Evolutionary conservation across 2,113 vertebrate genomes (phyloP).

Genomic region (Pteruthius melanotis): DNA sequence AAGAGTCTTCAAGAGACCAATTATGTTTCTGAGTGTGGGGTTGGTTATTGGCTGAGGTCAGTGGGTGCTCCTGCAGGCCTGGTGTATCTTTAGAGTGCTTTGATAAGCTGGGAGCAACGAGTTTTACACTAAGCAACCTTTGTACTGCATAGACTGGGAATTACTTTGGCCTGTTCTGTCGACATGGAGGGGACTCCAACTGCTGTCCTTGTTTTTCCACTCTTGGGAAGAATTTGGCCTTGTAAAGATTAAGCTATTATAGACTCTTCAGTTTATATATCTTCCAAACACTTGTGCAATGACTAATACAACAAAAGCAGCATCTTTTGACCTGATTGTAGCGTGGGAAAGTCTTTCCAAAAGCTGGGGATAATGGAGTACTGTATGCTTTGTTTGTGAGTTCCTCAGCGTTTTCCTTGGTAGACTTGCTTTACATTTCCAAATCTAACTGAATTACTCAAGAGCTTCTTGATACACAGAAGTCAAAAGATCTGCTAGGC

Average conservation of each 20-base stretch:
- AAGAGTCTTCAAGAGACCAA: neutral
- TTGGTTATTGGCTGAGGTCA: neutral
- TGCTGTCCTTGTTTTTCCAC: neutral
- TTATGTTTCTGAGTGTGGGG: fast-evolving
- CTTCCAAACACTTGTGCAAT: constrained; percentile 27
- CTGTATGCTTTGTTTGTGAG: neutral
- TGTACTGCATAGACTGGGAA: neutral
- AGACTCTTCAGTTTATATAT: neutral
- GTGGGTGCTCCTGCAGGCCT: neutral
- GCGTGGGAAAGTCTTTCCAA: neutral
- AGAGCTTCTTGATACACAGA: neutral
- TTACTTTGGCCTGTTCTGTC: neutral
- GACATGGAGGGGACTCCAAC: neutral
- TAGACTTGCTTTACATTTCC: neutral
- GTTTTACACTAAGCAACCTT: neutral
- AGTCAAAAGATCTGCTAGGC: neutral
- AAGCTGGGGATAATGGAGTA: neutral
- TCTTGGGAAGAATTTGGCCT: constrained; percentile 17
- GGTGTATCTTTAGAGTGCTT: neutral
- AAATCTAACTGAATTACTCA: neutral
- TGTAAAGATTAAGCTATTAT: neutral
- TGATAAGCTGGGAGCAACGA: neutral
- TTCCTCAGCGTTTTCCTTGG: neutral
- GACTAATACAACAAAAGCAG: constrained; percentile 13
- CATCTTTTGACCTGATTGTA: constrained; percentile 7